Base-by-base conservation (phyloP, 2,888 invertebrate species). In the Bedellia somnulentella region DNA sequence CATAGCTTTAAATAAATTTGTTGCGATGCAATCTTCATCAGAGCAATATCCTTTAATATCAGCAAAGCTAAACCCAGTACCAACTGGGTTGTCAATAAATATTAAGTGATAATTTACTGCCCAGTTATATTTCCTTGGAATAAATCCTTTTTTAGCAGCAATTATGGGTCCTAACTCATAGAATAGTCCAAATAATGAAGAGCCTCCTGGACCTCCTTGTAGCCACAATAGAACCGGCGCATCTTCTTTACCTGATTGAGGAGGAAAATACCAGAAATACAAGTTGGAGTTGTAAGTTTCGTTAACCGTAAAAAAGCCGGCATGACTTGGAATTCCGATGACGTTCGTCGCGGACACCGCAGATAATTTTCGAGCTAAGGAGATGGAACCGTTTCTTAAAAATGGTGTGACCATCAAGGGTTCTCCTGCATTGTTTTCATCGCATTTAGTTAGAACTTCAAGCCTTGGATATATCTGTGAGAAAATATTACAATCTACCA, bases 201-300 rank as follows among this genome's bases (percentile, higher is more conserved):
- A 76, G 1, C 61, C 75, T 1, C 81, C 81, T 0, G 81, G 81
- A 1, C 81, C 81, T 1, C 81, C 81, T 54, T 81, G 80, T 1
- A 81, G 56, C 81, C 81, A 81, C 2, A 81, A 45, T 1, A 80
- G 31, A 1, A 81, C 52, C 1, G 81, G 80, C 0, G 78, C 77
- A 3, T 51, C 46, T 16, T 49, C 41, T 9, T 52, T 46, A 24
- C 58, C 56, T 4, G 52, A 57, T 43, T 68, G 58, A 1, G 82
- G 63, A 10, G 81, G 81, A 43, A 83, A 82, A 44, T 81, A 83
- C 83, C 83, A 84, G 54, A 83, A 83, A 51, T 80, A 84, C 35
- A 80, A 54, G 50, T 83, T 81, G 2, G 81, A 80, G 33, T 79
- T 59, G 40, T 57, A 73, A 3, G 53, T 57, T 35, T 77, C 63